phyloP scores from a whole-genome alignment of 2,888 invertebrate genomes.

The Pyrrhosoma nymphula region DNA sequence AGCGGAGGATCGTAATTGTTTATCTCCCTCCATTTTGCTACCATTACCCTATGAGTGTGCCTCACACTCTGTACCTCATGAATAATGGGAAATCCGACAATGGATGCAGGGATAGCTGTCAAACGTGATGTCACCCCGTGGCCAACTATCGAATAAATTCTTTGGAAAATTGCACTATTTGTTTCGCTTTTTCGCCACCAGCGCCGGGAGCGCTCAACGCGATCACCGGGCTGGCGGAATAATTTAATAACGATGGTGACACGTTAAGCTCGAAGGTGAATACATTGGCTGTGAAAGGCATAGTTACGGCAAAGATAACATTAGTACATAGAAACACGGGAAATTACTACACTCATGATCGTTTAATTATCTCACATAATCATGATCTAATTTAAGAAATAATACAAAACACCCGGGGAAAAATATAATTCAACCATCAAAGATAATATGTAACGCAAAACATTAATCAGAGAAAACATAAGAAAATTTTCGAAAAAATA shows the following conservation, averaged over 20 bases:
- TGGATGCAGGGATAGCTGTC: not conserved
- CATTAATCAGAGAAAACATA: no score
- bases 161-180: not conserved
- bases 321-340: no score
- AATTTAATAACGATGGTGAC: not conserved
- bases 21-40: not conserved
- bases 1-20: not conserved
- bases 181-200: not conserved
- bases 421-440: no score
- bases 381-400: no score
- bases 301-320: no score
- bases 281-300: not conserved
- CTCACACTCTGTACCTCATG: not conserved
- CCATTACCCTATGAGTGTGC: no score
- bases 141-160: not conserved
- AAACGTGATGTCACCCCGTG: not conserved
- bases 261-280: not conserved
- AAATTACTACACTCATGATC: no score
- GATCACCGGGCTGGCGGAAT: not conserved
- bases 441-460: no score
- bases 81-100: not conserved
- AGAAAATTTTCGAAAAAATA: no score
- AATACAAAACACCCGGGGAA: no score
- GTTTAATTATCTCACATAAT: no score
- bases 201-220: not conserved